These are phyloP conservation scores for Linyphia triangularis DNA, from an alignment of 2,888 invertebrate genomes.

Conservation along the genomic window DNA sequence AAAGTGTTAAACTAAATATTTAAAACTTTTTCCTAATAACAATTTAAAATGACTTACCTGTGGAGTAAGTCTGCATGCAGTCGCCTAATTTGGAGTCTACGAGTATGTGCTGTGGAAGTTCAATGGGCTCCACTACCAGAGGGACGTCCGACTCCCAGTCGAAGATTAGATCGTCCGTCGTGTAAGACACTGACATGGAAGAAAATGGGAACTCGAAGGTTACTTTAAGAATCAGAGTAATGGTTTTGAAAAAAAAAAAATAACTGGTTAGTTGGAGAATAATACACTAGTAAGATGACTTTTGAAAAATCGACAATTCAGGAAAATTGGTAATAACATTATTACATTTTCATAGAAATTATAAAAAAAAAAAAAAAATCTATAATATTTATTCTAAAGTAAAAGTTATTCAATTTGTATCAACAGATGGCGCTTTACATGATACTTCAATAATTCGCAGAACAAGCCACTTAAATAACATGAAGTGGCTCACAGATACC, in stretches of 20 bases:
- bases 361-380: no score
- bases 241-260: background rate
- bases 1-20: background rate
- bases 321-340: no score
- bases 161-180: conserved; percentile 95
- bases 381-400: no score
- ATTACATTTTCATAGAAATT: no score
- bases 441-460: no score
- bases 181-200: conserved; percentile 94
- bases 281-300: background rate
- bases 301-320: no score
- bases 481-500: no score
- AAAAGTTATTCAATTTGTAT: no score
- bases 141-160: conserved; percentile 95
- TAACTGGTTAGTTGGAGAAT: background rate
- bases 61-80: conserved; percentile 94
- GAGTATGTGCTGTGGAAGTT: conserved; percentile 91
- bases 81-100: conserved; percentile 93
- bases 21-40: background rate
- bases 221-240: background rate
- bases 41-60: conserved; percentile 82
- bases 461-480: no score
- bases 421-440: no score
- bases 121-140: conserved; percentile 92
- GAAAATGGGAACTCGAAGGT: conserved; percentile 76